Evolutionary conservation across 2,888 invertebrate genomes (phyloP), one percentile per base, ranked within the genome.

Genomic region (Macropis europaea): DNA sequence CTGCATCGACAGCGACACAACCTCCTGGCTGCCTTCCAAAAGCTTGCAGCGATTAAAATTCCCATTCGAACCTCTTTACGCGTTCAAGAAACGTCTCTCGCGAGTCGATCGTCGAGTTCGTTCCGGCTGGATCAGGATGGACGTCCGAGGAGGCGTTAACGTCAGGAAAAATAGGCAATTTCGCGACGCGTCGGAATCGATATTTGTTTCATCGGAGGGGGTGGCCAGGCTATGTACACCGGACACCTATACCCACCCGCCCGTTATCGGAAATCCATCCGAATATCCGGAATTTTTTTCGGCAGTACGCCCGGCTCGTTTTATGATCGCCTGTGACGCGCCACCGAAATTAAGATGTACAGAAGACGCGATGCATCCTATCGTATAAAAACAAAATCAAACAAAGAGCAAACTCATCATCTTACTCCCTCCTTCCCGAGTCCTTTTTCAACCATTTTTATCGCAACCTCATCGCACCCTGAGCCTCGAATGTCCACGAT

Each of bases 281-380:
- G 76, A 70, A 75, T 80, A 79, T 79, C 70, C 67, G 79, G 77
- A 77, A 76, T 80, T 80, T 80, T 78, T 80, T 80, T 69, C 66
- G 60, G 28, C 45, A 48, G 61, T 13, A 64, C 42, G 54, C 73
- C 48, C 72, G 59, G 42, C 36, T 45, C 56, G 74, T 64, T 74
- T 80, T 43, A 80, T 80, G 77, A 73, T 80, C 62, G 79, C 79
- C 79, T 80, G 79, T 80, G 79, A 80, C 47, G 40, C 62, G 50
- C 22, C 48, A 47, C 47, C 43, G 52, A 73, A 80, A 80, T 80
- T 77, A 80, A 80, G 79, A 80, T 62, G 63, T 45, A 73, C 60
- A 40, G 70, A 80, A 80, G 79, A 68, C 72, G 38, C 13, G n/a
- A 22, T 15, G n/a, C 0, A 26, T 22, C 59, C 11, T 22, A 64